phyloP scores from a whole-genome alignment of 2,888 invertebrate genomes.

The Cryptocephalus moraei region DNA sequence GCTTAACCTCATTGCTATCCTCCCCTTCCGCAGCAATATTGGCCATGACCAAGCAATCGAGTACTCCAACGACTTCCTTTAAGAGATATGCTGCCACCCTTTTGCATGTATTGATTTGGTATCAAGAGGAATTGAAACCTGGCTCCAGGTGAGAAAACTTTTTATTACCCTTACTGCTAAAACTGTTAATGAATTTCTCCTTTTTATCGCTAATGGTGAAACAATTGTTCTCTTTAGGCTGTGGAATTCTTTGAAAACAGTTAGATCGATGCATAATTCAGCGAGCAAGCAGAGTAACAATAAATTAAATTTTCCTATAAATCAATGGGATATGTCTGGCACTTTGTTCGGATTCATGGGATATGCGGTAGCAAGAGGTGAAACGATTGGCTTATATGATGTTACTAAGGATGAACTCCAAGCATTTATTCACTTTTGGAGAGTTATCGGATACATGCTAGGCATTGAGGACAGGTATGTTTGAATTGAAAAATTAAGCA shows the following conservation, averaged over 20 bases:
- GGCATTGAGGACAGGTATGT: constrained; percentile 68
- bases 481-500: too few species aligned
- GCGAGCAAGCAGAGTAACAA: constrained; percentile 39
- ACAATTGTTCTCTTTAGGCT: constrained; percentile 38
- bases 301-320: constrained; percentile 36
- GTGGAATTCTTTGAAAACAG: constrained; percentile 58
- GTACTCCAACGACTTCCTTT: constrained; percentile 54
- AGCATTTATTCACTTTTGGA: constrained; percentile 74
- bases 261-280: constrained; percentile 56
- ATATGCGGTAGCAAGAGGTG: constrained; percentile 51
- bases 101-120: constrained; percentile 69
- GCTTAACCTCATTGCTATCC: constrained; percentile 62
- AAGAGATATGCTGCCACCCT: constrained; percentile 69
- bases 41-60: constrained; percentile 59
- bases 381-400: constrained; percentile 54
- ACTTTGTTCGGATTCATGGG: constrained; percentile 86
- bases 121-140: constrained; percentile 54
- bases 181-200: too few species aligned
- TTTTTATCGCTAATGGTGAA: too few species aligned
- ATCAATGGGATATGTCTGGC: constrained; percentile 74
- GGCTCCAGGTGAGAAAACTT: constrained; percentile 40
- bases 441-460: constrained; percentile 66
- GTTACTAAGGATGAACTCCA: constrained; percentile 54
- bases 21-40: constrained; percentile 63
- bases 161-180: too few species aligned